phyloP scores from a whole-genome alignment of 2,797 vertebrate species.

The Chloroceryle amazona region DNA sequence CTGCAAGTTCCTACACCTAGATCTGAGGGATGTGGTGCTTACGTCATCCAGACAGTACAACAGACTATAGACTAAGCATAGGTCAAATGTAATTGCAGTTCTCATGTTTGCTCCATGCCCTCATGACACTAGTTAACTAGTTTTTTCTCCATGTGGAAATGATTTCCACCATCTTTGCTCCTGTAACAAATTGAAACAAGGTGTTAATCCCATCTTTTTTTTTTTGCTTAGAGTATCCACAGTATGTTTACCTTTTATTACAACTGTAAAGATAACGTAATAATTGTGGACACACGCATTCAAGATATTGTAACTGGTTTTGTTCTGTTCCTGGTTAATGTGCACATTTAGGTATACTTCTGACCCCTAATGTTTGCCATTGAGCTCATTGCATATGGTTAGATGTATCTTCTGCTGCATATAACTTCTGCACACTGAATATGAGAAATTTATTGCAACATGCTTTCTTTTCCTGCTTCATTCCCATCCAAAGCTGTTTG shows the following conservation, averaged over 20 bases:
- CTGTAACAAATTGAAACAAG: neutral
- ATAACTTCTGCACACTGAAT: neutral
- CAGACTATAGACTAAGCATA: neutral
- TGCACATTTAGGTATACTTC: neutral
- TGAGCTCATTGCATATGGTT: neutral
- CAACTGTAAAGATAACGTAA: neutral
- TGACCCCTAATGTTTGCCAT: neutral
- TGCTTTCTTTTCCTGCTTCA: neutral
- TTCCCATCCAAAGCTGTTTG: neutral
- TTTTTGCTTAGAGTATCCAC: neutral
- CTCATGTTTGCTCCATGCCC: neutral
- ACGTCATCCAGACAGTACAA: neutral
- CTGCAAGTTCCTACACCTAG: neutral
- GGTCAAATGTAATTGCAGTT: slow-evolving; percentile 16
- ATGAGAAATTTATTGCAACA: neutral
- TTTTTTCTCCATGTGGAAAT: neutral
- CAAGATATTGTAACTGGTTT: neutral
- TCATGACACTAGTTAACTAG: neutral
- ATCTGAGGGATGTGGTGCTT: neutral
- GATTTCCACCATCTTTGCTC: neutral
- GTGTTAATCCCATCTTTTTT: neutral
- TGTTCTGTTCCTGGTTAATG: neutral
- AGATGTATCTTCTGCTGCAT: neutral
- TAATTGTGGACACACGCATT: neutral
- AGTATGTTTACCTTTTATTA: neutral